A percentile compares a stretch with the other conserved stretches of the same genome.
These are phyloP conservation scores for Cuculus canorus DNA, from an alignment of 2,797 vertebrate species.

Conservation along the genomic window DNA sequence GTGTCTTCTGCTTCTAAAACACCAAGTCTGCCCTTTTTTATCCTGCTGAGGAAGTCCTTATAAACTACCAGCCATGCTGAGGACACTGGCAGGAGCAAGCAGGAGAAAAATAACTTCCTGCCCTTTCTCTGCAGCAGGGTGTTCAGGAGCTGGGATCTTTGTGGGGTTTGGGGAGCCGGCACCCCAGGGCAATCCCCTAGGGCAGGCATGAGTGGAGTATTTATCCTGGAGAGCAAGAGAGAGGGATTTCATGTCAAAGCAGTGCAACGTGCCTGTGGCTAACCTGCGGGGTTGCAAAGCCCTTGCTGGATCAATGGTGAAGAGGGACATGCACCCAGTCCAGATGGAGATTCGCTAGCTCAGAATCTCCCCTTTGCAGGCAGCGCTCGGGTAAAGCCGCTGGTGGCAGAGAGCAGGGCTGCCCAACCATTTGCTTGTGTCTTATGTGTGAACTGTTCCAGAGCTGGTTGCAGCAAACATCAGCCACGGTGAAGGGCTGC, in stretches of 20 bases:
- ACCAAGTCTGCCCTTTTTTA: not conserved
- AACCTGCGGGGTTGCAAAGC: not conserved
- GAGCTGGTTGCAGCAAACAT: not conserved
- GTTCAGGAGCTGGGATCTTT: not conserved
- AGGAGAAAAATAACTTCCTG: not conserved
- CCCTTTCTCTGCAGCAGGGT: not conserved
- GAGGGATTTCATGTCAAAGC: not conserved
- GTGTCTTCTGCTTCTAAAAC: not conserved
- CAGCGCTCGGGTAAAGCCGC: too few relatives aligned
- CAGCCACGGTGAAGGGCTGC: accelerated
- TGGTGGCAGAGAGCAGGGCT: not conserved
- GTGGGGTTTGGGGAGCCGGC: not conserved
- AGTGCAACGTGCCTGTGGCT: accelerated
- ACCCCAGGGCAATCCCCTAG: too few relatives aligned
- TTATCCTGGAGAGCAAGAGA: not conserved
- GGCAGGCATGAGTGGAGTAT: not conserved
- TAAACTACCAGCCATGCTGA: not conserved
- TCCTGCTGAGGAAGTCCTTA: not conserved
- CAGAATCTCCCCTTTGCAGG: not conserved
- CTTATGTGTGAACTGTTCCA: accelerated
- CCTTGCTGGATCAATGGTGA: accelerated
- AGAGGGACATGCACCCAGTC: accelerated
- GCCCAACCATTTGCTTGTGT: not conserved
- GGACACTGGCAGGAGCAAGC: not conserved
- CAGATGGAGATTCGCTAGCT: not conserved